Base-by-base conservation (phyloP, 2,888 invertebrate genomes). In the Pterostichus niger region DNA sequence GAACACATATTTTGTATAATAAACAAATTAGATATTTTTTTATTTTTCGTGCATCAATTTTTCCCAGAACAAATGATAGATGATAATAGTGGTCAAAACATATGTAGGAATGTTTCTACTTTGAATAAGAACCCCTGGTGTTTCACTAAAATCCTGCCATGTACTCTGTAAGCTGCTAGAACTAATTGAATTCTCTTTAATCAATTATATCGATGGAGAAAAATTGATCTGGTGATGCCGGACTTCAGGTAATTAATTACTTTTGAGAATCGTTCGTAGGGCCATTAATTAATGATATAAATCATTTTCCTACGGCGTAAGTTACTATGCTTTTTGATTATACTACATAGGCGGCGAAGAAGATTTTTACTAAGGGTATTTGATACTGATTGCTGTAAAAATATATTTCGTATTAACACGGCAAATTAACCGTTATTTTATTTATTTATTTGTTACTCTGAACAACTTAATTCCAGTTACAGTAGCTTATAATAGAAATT, bases 171-270 rank as follows among this genome's bases (percentile, higher is more conserved):
- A 35, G 33, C 64, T 64, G 35, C 33, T 64, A 35, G 64, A 64
- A 64, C 64, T 64, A 64, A 64, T 64, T 33, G 64, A 64, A 64
- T 64, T 64, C 33, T n/a, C 33, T 64, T 11, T 64, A 35, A 64
- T 64, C 64, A 64, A 64, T 64, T 64, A 64, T 35, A 64, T 6
- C n/a, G 35, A 64, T 64, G 11, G 33, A 61, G 64, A 64, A 35
- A 64, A 64, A 35, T 64, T 35, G 35, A 64, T 64, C n/a, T 64
- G 10, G n/a, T 64, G 13, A 64, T 17, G 64, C 24, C 7, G 11
- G 13, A 35, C 1, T 13, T 10, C 49, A 11, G 33, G 11, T n/a
- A 64, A 64, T 64, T 64, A 64, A 64, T 64, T 64, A 64, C 40
- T 33, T 33, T 31, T 33, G 11, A 64, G 64, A 64, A 64, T 64